phyloP scores from a whole-genome alignment of 2,888 invertebrate species.

The Hemaris fuciformis region DNA sequence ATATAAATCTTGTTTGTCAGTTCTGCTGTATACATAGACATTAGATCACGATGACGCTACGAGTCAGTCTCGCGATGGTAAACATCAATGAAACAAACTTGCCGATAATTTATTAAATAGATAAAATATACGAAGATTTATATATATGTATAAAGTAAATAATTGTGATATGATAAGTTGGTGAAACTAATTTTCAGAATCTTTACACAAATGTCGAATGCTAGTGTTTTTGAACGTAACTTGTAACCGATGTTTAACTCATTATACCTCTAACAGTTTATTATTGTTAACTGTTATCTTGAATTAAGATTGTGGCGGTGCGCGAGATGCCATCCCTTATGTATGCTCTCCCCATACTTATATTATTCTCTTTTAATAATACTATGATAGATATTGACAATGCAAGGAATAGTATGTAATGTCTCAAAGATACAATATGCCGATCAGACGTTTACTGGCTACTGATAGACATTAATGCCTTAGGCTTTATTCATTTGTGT shows the following conservation, averaged over 20 bases:
- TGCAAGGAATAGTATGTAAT: no score
- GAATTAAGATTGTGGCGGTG: conserved; percentile 30
- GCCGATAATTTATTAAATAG: conserved; percentile 15
- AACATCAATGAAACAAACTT: conserved; percentile 6
- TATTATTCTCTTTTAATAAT: no score
- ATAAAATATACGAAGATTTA: conserved; percentile 26
- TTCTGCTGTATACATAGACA: background rate
- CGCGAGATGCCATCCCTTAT: background rate
- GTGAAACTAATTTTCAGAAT: conserved; percentile 66
- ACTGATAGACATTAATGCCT: no score
- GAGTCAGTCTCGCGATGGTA: background rate
- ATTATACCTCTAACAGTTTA: conserved; percentile 68
- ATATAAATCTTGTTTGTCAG: background rate
- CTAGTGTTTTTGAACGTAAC: conserved; percentile 59
- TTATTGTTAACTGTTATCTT: conserved; percentile 69
- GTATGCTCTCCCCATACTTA: background rate
- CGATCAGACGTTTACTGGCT: no score
- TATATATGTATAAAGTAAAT: conserved; percentile 45
- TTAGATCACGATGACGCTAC: no score
- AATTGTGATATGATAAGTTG: conserved; percentile 66
- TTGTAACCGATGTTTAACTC: conserved; percentile 24
- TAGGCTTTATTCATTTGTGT: no score
- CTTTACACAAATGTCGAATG: conserved; percentile 69
- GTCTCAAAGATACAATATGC: no score
- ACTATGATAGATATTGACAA: no score